Conservation (phyloP, 2,797 vertebrate genomes). For the Rhyacichthys aspro region DNA sequence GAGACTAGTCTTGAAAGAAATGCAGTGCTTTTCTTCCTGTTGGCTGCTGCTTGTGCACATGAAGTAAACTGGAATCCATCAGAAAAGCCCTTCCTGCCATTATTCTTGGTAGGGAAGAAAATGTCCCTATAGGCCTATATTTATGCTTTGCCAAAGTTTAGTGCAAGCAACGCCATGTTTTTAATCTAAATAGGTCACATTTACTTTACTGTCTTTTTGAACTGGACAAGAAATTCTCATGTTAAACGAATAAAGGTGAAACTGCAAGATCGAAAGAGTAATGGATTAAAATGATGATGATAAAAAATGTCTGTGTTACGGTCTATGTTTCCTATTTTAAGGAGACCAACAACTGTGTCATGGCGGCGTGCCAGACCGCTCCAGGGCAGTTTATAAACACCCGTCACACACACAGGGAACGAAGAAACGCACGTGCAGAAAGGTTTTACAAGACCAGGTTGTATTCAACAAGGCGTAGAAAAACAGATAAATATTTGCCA, state of each 20-base stretch:
- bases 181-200: conserved; percentile 23
- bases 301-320: too few species aligned
- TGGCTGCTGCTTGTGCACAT: conserved; percentile 34
- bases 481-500: conserved; percentile 1
- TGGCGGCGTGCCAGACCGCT: conserved; percentile 19
- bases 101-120: conserved; percentile 52
- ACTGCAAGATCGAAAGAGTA: too few species aligned
- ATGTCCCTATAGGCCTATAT: conserved; percentile 46
- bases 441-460: conserved; percentile 22
- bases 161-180: conserved; percentile 32
- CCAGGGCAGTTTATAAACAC: conserved; percentile 27
- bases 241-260: conserved; percentile 32
- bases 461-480: conserved; percentile 21
- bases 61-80: conserved; percentile 42
- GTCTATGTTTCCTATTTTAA: too few species aligned
- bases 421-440: conserved; percentile 13
- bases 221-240: conserved; percentile 3
- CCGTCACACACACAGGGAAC: conserved; percentile 17
- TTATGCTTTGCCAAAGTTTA: conserved; percentile 54
- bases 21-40: conserved; percentile 28
- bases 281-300: too few species aligned
- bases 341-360: conserved; percentile 11
- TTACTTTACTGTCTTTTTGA: conserved; percentile 25
- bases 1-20: conserved; percentile 20
- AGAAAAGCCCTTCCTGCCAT: conserved; percentile 50